phyloP scores from a whole-genome alignment of 2,888 invertebrate species.

The Nemurella pictetii region DNA sequence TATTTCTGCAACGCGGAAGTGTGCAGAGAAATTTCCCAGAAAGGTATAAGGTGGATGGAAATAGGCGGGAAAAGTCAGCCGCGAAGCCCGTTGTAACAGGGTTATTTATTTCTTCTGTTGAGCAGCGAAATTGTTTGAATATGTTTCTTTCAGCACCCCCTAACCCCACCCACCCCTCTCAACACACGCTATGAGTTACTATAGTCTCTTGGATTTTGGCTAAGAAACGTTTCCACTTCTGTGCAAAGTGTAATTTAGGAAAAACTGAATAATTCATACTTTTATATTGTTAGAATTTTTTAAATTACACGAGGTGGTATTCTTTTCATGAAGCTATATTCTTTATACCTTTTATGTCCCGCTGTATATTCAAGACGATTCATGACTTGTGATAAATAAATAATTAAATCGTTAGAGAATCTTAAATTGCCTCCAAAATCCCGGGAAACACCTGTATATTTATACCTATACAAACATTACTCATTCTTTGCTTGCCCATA shows the following conservation, averaged over 20 bases:
- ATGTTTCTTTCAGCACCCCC: background rate
- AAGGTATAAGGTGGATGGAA: background rate
- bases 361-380: too few relatives aligned
- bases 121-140: too few relatives aligned
- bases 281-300: background rate
- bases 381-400: too few relatives aligned
- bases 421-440: too few relatives aligned
- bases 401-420: too few relatives aligned
- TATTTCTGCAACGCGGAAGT: too few relatives aligned
- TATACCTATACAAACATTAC: too few relatives aligned
- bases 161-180: background rate
- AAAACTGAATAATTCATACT: background rate
- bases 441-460: too few relatives aligned
- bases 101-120: background rate
- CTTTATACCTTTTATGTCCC: too few relatives aligned
- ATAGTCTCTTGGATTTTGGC: background rate
- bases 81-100: background rate
- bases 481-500: too few relatives aligned
- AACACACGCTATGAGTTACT: background rate
- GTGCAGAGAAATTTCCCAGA: too few relatives aligned
- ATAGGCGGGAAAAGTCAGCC: too few relatives aligned
- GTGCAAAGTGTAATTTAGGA: background rate
- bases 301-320: background rate
- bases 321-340: background rate
- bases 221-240: background rate